Percentiles rank a stretch among this genome's conserved stretches.
Conservation (phyloP, 2,888 invertebrate species). For the Dynastes maya region DNA sequence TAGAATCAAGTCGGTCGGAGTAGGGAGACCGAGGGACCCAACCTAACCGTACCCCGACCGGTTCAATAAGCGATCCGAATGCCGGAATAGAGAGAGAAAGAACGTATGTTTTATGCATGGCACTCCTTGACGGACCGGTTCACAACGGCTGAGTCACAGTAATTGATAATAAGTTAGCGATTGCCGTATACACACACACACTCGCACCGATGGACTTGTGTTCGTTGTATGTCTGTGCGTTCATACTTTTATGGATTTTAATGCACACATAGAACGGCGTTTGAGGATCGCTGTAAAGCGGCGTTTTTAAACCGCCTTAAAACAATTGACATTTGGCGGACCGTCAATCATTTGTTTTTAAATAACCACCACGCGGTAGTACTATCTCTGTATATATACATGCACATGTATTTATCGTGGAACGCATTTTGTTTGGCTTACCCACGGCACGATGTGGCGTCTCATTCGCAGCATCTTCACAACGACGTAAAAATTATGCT, state of each 20-base stretch:
- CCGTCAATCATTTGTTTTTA: constrained; percentile 47
- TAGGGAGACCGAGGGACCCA: constrained; percentile 65
- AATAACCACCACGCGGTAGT: constrained; percentile 40
- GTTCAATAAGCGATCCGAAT: constrained; percentile 69
- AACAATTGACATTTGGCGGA: constrained; percentile 47
- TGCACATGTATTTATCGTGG: constrained; percentile 1
- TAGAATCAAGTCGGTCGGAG: constrained; percentile 67
- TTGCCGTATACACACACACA: constrained; percentile 59
- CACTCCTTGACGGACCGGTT: constrained; percentile 68
- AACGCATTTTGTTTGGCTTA: constrained; percentile 31
- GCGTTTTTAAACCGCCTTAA: constrained; percentile 44
- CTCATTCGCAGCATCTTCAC: background rate
- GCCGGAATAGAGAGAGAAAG: constrained; percentile 70
- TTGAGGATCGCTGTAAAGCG: constrained; percentile 42
- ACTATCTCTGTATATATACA: constrained; percentile 21
- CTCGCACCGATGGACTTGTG: constrained; percentile 51
- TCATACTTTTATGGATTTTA: constrained; percentile 47
- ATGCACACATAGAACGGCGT: constrained; percentile 43
- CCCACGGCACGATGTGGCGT: background rate
- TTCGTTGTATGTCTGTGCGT: constrained; percentile 32
- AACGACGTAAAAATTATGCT: background rate
- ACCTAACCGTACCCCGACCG: constrained; percentile 70
- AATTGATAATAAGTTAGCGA: constrained; percentile 72
- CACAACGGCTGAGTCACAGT: constrained; percentile 71
- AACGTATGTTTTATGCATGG: constrained; percentile 70